phyloP scores from a whole-genome alignment of 2,888 invertebrate genomes.

The Sycophila texana region DNA sequence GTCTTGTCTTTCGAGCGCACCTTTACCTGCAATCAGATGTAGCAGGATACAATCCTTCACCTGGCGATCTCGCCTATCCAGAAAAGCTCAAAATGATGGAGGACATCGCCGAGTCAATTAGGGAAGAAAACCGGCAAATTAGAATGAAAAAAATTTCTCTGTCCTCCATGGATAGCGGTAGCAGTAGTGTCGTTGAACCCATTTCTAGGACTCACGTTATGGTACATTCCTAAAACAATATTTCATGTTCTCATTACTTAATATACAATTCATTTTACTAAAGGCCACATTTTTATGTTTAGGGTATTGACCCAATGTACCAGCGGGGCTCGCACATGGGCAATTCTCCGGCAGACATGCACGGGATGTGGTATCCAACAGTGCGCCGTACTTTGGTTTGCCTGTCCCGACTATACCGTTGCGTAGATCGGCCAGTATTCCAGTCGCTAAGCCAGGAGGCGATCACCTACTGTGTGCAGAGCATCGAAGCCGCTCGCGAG shows the following conservation, averaged over 20 bases:
- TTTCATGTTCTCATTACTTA: conserved; percentile 29
- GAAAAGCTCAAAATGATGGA: conserved; percentile 99
- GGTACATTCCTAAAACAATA: conserved; percentile 19
- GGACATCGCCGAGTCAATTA: conserved; percentile 76
- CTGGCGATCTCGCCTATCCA: conserved; percentile 98
- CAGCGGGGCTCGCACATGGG: conserved; percentile 68
- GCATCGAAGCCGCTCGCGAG: conserved; percentile 88
- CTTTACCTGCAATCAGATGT: conserved; percentile 96
- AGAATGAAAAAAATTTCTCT: conserved; percentile 70
- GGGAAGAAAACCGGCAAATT: conserved; percentile 70
- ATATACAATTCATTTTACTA: neutral
- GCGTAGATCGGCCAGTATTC: conserved; percentile 95
- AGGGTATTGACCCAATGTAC: conserved; percentile 67
- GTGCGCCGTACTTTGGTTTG: conserved; percentile 96
- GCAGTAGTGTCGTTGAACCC: conserved; percentile 61
- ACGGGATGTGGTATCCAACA: conserved; percentile 99
- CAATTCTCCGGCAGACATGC: conserved; percentile 95
- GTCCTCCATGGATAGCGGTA: conserved; percentile 66
- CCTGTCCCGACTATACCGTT: conserved; percentile 92
- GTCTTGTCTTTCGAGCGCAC: conserved; percentile 96
- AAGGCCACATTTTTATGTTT: neutral
- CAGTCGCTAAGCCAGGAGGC: conserved; percentile 98
- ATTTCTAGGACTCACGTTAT: conserved; percentile 67
- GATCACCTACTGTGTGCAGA: conserved; percentile 92
- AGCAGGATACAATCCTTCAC: conserved; percentile 89